These are phyloP conservation scores for Acipenser transmontanus DNA, from an alignment of 2,797 vertebrate species.

Conservation along the genomic window DNA sequence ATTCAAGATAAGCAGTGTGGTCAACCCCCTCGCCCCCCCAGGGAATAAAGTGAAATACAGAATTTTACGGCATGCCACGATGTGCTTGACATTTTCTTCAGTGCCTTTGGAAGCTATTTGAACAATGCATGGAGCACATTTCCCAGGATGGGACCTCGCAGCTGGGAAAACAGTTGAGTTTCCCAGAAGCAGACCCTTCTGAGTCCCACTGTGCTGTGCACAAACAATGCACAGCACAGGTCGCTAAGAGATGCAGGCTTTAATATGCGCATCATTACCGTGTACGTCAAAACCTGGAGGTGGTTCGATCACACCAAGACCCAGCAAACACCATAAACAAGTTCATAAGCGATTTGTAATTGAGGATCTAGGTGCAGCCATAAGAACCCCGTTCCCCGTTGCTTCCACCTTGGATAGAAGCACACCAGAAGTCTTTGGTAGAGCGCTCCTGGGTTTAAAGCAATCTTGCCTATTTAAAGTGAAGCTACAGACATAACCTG, in stretches of 20 bases:
- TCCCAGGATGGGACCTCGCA: conserved; percentile 62
- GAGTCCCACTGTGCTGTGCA: conserved; percentile 30
- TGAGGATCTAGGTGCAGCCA: not conserved
- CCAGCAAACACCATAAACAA: not conserved
- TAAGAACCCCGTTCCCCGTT: not conserved
- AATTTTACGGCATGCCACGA: conserved; percentile 4
- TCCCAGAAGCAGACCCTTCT: conserved; percentile 39
- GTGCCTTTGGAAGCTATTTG: conserved; percentile 37
- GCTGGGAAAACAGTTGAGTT: conserved; percentile 68
- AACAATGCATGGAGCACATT: conserved; percentile 38
- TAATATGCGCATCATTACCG: no score
- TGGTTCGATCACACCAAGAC: conserved; percentile 5
- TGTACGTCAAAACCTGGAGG: conserved; percentile 24
- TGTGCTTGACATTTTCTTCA: conserved; percentile 36
- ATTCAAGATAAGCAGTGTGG: not conserved
- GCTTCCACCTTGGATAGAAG: no score
- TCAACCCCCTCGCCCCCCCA: not conserved
- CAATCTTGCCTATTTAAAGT: no score
- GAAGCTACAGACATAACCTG: no score
- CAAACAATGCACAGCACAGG: conserved; percentile 22
- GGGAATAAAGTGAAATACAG: not conserved
- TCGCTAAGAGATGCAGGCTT: no score
- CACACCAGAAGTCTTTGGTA: no score
- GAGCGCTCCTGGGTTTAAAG: no score
- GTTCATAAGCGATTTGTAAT: not conserved